Evolutionary conservation across 2,113 vertebrate species (phyloP), one percentile per base, ranked within the genome.

Genomic region (Halcyon malimbica): DNA sequence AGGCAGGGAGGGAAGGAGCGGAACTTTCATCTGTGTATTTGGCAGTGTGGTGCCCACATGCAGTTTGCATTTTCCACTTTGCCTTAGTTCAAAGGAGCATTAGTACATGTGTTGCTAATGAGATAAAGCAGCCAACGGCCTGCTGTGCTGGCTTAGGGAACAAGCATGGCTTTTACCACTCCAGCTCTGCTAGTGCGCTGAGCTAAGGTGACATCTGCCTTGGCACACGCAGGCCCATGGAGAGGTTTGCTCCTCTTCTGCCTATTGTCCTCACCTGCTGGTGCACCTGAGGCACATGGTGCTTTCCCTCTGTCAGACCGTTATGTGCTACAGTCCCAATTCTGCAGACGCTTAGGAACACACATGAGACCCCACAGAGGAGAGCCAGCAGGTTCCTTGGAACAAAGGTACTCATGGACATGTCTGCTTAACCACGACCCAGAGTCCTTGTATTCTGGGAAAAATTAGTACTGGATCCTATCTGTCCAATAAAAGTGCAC

Each of bases 241-340:
- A 95, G 91, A 90, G 69, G 71, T 87, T 95, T 85, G 63, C 70
- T 93, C 41, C 81, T 94, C 90, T 95, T 91, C 91, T 90, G 87
- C 94, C 91, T 63, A 23, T 93, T 93, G 70, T 90, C 73, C 87
- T 97, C 93, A 95, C 92, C 91, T 92, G 56, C 62, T 44, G 16
- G 91, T 93, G 90, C 81, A 93, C 90, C 92, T 87, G 69, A 91
- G 90, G 94, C 70, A 95, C 95, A 94, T 8, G 54, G 92, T 92
- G 63, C 93, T 96, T 88, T 92, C 57, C 57, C 81, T 93, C 80
- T 46, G 26, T 70, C 13, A 29, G 64, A 89, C 79, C 70, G 44
- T 80, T 90, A 85, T 6, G n/a, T 93, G 71, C 75, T 82, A 71
- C 11, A 51, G 56, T 15, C 46, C 62, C 35, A 56, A 79, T n/a